Evolutionary conservation across 35 echinoderm and acorn worm species (phyloP).

Genomic region (Acanthaster planci): DNA sequence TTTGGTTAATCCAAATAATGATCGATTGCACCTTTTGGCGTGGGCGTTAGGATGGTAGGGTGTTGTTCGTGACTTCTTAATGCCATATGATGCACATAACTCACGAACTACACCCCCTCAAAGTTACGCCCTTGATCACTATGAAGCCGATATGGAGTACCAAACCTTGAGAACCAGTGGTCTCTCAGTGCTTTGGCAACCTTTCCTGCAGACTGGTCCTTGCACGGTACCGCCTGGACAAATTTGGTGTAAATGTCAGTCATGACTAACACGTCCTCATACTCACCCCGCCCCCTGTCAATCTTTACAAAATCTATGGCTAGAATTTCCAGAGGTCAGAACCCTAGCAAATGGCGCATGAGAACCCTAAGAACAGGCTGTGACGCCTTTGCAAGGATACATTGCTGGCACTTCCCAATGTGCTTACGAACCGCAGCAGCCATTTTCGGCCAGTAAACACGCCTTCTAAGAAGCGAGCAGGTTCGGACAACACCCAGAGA

Average conservation of each 20-base stretch:
- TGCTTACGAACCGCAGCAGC: constrained; percentile 10
- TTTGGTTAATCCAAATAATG: constrained; percentile 55
- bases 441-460: constrained; percentile 47
- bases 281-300: constrained; percentile 39
- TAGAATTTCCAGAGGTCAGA: constrained; percentile 25
- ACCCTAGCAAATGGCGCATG: constrained; percentile 24
- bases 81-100: no score
- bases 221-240: constrained; percentile 25
- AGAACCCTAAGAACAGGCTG: not conserved
- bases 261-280: constrained; percentile 64
- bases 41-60: not conserved
- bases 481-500: constrained; percentile 48
- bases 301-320: constrained; percentile 57
- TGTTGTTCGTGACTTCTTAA: no score
- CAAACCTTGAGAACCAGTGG: constrained; percentile 5
- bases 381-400: constrained; percentile 26
- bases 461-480: not conserved
- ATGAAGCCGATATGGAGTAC: constrained; percentile 43
- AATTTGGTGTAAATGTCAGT: no score
- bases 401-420: not conserved
- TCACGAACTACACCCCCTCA: no score
- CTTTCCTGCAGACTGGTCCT: constrained; percentile 41
- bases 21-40: constrained; percentile 63
- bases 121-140: constrained; percentile 73
- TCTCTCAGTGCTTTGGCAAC: constrained; percentile 49